A percentile compares a stretch with the other conserved stretches of the same genome.
Evolutionary conservation across 2,888 invertebrate genomes (phyloP).

Genomic region (Campopleginae sp.): DNA sequence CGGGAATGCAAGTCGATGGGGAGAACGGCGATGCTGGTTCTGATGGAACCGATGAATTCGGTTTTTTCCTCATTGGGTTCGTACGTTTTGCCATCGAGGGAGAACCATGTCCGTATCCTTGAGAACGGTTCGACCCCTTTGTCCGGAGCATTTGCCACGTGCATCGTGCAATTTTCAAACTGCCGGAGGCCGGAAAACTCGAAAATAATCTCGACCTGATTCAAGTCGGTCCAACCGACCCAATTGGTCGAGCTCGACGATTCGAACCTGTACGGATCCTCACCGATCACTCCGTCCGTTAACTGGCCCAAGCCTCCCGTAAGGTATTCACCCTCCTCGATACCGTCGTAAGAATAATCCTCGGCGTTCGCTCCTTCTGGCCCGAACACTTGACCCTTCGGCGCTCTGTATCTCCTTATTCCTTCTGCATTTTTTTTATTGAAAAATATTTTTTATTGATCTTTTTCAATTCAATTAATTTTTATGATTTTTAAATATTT

Average conservation of each 20-base stretch:
- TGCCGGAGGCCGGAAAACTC: slow-evolving; percentile 92
- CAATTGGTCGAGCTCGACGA: slow-evolving; percentile 85
- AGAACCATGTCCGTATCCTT: slow-evolving; percentile 91
- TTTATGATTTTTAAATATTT: too few species aligned
- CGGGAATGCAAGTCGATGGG: slow-evolving; percentile 91
- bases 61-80: slow-evolving; percentile 87
- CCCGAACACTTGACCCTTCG: slow-evolving; percentile 88
- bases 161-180: slow-evolving; percentile 85
- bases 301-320: slow-evolving; percentile 92
- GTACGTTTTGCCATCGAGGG: slow-evolving; percentile 91
- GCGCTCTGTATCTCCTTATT: slow-evolving; percentile 88
- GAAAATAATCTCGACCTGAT: slow-evolving; percentile 91
- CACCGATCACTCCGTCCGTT: slow-evolving; percentile 90
- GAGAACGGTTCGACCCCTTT: slow-evolving; percentile 93
- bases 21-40: slow-evolving; percentile 86
- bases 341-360: slow-evolving; percentile 93
- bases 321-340: slow-evolving; percentile 85
- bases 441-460: too few species aligned
- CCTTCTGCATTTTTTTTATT: slow-evolving; percentile 87
- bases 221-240: slow-evolving; percentile 94
- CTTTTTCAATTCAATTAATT: neutral
- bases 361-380: slow-evolving; percentile 88
- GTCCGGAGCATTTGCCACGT: slow-evolving; percentile 88
- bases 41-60: slow-evolving; percentile 86
- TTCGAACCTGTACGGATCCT: slow-evolving; percentile 83